Conservation (phyloP, 2,888 invertebrate species). For the Erynnis tages region DNA sequence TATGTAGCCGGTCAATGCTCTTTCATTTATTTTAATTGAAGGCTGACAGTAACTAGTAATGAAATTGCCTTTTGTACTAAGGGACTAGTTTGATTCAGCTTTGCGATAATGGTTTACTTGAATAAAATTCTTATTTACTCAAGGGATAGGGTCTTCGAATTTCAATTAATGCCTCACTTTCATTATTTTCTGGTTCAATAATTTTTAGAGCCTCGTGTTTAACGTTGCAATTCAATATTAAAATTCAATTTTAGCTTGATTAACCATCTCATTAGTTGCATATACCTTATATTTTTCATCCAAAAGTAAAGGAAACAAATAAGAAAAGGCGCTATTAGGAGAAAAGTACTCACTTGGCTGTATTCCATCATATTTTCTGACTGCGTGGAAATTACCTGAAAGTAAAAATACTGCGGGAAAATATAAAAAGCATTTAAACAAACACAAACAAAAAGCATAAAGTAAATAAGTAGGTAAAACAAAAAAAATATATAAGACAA, state of each 20-base stretch:
- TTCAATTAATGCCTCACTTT: too few species aligned
- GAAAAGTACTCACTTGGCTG: constrained; percentile 53
- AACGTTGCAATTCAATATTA: too few species aligned
- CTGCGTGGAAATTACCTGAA: constrained; percentile 70
- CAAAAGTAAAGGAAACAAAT: not conserved
- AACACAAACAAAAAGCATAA: not conserved
- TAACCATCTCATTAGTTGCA: too few species aligned
- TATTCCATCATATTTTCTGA: constrained; percentile 55
- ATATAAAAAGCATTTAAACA: constrained; percentile 21
- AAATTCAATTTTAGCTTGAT: too few species aligned
- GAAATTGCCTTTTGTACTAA: constrained; percentile 1
- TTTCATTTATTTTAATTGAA: constrained; percentile 15
- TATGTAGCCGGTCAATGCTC: constrained; percentile 1
- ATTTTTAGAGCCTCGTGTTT: too few species aligned
- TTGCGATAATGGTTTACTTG: not conserved
- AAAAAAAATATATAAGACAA: not conserved
- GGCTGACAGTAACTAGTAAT: constrained; percentile 10
- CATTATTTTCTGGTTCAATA: too few species aligned
- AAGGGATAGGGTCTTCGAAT: too few species aligned
- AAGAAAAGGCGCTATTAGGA: not conserved
- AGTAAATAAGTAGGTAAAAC: not conserved
- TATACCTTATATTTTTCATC: too few species aligned
- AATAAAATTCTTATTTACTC: not conserved
- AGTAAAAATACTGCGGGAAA: constrained; percentile 47
- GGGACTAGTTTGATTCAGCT: not conserved